A percentile compares a stretch with the other conserved stretches of the same genome.
Evolutionary conservation across 2,888 invertebrate genomes (phyloP).

Genomic region (Orgyia antiqua): DNA sequence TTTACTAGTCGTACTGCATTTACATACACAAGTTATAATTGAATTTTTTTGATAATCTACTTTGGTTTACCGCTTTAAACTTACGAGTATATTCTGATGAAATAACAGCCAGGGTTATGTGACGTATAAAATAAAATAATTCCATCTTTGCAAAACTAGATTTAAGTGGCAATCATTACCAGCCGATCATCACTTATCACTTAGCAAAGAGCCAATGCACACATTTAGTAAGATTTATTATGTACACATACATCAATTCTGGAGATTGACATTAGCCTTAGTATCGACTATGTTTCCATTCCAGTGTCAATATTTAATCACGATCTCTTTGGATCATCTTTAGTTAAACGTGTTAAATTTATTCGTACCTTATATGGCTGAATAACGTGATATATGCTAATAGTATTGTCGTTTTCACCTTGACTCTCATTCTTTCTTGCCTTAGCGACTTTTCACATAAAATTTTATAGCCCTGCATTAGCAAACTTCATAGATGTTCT

Average conservation of each 20-base stretch:
- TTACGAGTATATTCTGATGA: too few relatives aligned
- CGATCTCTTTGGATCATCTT: slow-evolving; percentile 41
- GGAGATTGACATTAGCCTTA: slow-evolving; percentile 10
- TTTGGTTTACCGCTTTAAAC: too few relatives aligned
- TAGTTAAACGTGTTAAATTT: slow-evolving; percentile 34
- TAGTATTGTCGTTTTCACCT: slow-evolving; percentile 15
- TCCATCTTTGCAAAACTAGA: too few relatives aligned
- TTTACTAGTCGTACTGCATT: too few relatives aligned
- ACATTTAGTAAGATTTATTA: background rate
- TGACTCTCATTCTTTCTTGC: slow-evolving; percentile 15
- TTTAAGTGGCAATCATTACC: slow-evolving; percentile 6
- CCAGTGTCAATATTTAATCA: slow-evolving; percentile 36
- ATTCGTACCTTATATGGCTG: slow-evolving; percentile 10
- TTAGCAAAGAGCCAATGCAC: background rate
- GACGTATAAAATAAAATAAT: too few relatives aligned
- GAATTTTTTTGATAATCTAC: too few relatives aligned
- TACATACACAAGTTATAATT: too few relatives aligned
- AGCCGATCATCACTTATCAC: too few relatives aligned
- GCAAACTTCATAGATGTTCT: too few relatives aligned
- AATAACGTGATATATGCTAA: slow-evolving; percentile 3
- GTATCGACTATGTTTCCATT: slow-evolving; percentile 26
- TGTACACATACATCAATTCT: background rate
- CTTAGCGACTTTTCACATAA: too few relatives aligned
- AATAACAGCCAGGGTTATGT: too few relatives aligned
- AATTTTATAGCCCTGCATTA: too few relatives aligned